Evolutionary conservation across 2,113 vertebrate species (phyloP), one percentile per base, ranked within the genome.

Genomic region (Corythoichthys intestinalis): DNA sequence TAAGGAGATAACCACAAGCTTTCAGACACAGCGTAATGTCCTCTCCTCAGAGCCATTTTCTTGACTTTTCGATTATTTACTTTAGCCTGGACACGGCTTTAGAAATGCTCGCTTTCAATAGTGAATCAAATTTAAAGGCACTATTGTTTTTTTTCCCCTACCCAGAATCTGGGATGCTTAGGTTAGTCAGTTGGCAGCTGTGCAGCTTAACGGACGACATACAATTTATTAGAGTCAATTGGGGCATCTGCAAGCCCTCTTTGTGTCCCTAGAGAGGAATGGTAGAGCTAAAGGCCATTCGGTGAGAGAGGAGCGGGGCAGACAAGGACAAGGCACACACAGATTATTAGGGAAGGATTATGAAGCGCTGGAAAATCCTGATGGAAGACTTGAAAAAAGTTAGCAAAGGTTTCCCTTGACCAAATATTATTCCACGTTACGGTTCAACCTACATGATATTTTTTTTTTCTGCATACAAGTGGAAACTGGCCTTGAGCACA

Each of bases 141-240:
- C 73, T 61, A 17, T 59, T 77, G 62, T 20, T 35, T 7, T 62
- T 17, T 2, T 35, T 1, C 46, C 48, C 34, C 50, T 66, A 46
- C 73, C 73, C 76, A 64, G 64, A 54, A 70, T 76, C 72, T 75
- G 54, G 54, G 60, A 72, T 81, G 77, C 73, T 53, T 53, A 83
- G 75, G 72, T 78, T 72, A 74, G 79, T 70, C 74, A 84, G 81
- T 77, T 85, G 84, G 80, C 78, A 86, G 80, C 67, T 6, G 15
- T 70, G 75, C 66, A 76, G 66, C 78, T 75, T 76, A 85, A 83
- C 81, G 77, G 79, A 84, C 72, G 82, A 78, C 74, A 82, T 74
- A 69, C 80, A 81, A 87, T 87, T 85, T 83, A 87, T 86, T 86
- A 78, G 75, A 85, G 82, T 81, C 67, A 72, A 87, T 77, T 79